phyloP scores from a whole-genome alignment of 2,797 vertebrate species.

The Bradypus variegatus region DNA sequence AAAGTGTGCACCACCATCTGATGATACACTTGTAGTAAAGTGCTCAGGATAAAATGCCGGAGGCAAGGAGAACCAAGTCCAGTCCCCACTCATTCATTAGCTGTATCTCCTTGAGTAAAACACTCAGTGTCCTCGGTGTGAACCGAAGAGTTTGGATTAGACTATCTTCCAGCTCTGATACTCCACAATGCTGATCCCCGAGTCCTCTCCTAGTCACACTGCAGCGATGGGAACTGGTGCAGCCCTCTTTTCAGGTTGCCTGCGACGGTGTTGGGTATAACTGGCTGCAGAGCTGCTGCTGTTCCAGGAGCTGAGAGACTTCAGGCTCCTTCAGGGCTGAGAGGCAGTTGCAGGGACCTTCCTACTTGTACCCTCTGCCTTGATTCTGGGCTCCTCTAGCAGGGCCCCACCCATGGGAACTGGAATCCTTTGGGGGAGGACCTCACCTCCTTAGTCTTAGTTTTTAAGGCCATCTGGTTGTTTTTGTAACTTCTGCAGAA shows the following conservation, averaged over 20 bases:
- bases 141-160: no score
- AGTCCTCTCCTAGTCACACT: not conserved
- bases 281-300: no score
- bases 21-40: no score
- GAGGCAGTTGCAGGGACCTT: no score
- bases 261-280: no score
- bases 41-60: fast-evolving
- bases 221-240: no score
- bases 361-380: not conserved
- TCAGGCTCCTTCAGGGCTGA: not conserved
- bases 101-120: not conserved
- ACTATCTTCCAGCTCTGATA: no score
- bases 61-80: not conserved
- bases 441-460: fast-evolving
- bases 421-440: not conserved
- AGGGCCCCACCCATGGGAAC: fast-evolving
- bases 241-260: no score
- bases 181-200: not conserved
- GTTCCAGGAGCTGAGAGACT: no score
- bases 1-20: fast-evolving
- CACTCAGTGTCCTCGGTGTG: not conserved
- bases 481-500: not conserved
- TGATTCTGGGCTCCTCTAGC: not conserved
- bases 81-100: not conserved
- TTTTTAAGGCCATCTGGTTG: not conserved